Evolutionary conservation across 2,113 vertebrate species (phyloP), one percentile per base, ranked within the genome.

Genomic region (Cheirogaleus medius): DNA sequence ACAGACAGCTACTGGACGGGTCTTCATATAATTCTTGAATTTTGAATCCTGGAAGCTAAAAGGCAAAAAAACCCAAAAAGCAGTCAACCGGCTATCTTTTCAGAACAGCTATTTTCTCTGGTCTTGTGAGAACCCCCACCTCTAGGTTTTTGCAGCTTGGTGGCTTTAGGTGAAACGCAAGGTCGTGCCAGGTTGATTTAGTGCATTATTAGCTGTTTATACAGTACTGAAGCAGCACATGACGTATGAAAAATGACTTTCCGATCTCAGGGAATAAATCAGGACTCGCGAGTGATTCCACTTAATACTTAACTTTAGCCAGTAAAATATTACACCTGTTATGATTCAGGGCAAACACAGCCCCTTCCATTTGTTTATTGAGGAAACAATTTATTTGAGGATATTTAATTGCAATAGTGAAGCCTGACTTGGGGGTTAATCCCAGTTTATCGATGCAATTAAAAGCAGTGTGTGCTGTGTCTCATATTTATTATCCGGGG

Each of bases 311-410:
- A 95, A 97, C 98, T 96, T 92, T 90, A 82, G 96, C 96, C 77
- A 77, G 96, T 98, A 97, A 97, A 97, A 97, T 97, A 97, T 98
- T 97, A 97, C 85, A 97, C 95, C 97, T 97, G 97, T 95, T 97
- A 95, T 95, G 96, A 96, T 96, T 94, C 97, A 97, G 90, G 93
- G 96, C 97, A 98, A 98, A 98, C 97, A 98, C 90, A 83, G 81
- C 47, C 92, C 95, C 97, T 98, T 98, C 97, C 98, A 97, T 98
- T 97, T 98, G 98, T 97, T 98, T 98, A 98, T 97, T 98, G 97
- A 97, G 97, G 97, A 96, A 97, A 97, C 97, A 97, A 97, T 98
- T 97, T 98, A 98, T 98, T 97, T 97, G 95, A 96, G 97, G 97
- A 97, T 92, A 92, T 98, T 96, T 98, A 97, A 98, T 97, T 98